Evolutionary conservation across 2,888 invertebrate genomes (phyloP), one percentile per base, ranked within the genome.

Genomic region (Sarcophaga caerulescens): DNA sequence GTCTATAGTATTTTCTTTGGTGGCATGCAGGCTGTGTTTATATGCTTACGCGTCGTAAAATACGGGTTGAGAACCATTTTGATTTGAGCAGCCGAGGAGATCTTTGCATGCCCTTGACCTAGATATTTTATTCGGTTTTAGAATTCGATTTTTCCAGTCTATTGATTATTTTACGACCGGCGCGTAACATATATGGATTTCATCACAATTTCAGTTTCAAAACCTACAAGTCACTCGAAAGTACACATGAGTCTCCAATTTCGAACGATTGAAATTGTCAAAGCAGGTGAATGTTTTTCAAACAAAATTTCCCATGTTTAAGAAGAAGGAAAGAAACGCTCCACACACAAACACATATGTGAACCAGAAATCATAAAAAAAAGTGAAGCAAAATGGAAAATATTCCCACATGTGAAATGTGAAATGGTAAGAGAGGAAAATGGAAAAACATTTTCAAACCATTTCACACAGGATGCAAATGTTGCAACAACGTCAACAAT

Each of bases 371-470:
- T 2, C 35, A 8, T 10, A 79, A 74, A 21, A 19, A 57, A 63
- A 84, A 70, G 17, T 59, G 47, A 25, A 70, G 60, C 25, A 69
- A 60, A 57, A 12, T 19, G 19, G 60, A 76, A 70, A 79, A 60
- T 79, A 75, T 85, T 84, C 82, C 71, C 79, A 69, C 79, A 73
- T 78, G 57, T 47, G 35, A 1, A 1, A 1, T 52, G 17, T 17
- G 62, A 84, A 84, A 76, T 76, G 78, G 73, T 52, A 68, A 80
- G 75, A 80, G 75, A 78, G 74, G 81, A 87, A 87, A 87, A 79
- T 83, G 60, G 35, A 71, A 82, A 84, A 81, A 65, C 83, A 25
- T 52, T 60, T 65, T 47, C 25, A 74, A 84, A 76, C 52, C 17
- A 52, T 17, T 52, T 52, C 52, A 52, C 52, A 77, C 85, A 85